Evolutionary conservation across 2,888 invertebrate genomes (phyloP).

Genomic region (Drosophila melanosoma): DNA sequence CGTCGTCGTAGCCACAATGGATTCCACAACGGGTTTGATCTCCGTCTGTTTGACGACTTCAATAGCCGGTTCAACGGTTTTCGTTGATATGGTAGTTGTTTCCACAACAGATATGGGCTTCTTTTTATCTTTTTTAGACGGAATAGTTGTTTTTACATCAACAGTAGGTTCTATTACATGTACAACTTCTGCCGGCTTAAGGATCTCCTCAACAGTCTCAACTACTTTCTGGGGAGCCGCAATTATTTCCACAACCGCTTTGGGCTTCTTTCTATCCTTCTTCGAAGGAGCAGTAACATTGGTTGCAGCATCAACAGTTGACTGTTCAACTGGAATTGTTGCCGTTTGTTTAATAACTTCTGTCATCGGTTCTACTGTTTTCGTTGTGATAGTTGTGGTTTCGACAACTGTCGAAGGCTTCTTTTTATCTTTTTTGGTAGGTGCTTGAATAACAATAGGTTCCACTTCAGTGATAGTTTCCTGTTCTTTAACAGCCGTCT

Average conservation of each 20-base stretch:
- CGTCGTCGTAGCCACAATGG: conserved; percentile 8
- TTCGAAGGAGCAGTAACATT: conserved; percentile 18
- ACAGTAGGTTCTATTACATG: neutral
- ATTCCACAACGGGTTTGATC: neutral
- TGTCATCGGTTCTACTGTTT: conserved; percentile 18
- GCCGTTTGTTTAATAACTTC: conserved; percentile 17
- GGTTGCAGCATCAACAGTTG: neutral
- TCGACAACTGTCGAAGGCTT: conserved; percentile 27
- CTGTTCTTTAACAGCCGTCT: conserved; percentile 6
- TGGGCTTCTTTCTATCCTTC: conserved; percentile 42
- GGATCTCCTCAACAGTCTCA: conserved; percentile 15
- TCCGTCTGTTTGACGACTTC: conserved; percentile 15
- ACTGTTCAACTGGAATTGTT: conserved; percentile 6
- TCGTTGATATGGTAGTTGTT: conserved; percentile 10
- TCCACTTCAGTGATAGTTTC: conserved; percentile 1
- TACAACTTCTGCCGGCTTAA: conserved; percentile 5
- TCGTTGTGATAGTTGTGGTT: conserved; percentile 1
- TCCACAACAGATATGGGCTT: conserved; percentile 12
- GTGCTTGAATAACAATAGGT: neutral
- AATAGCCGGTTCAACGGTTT: conserved; percentile 16
- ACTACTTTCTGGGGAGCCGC: conserved; percentile 5
- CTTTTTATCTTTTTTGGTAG: conserved; percentile 31
- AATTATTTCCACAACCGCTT: conserved; percentile 20
- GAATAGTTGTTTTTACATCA: conserved; percentile 1
- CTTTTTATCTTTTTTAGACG: conserved; percentile 23